Conservation (phyloP, 1,140 invertebrate genomes). For the Aphelinus atriplicis region DNA sequence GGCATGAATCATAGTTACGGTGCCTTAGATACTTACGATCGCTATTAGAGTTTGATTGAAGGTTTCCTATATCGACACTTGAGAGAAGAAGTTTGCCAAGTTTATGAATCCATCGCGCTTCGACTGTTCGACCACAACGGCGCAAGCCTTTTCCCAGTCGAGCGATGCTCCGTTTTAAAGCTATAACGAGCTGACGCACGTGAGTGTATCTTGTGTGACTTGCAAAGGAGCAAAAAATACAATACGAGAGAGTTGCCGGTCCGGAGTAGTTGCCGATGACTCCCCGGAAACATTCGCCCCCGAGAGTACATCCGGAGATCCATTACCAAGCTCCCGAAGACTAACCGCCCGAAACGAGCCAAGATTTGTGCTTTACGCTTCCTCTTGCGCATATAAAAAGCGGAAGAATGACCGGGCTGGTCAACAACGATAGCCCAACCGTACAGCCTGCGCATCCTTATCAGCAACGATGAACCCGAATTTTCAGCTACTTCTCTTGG, state of each 20-base stretch:
- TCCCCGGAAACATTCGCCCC: conserved; percentile 59
- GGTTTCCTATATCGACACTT: too few species aligned
- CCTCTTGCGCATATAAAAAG: conserved; percentile 16
- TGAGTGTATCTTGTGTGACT: conserved; percentile 55
- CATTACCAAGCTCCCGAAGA: conserved; percentile 60
- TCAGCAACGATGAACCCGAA: too few species aligned
- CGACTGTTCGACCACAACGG: too few species aligned
- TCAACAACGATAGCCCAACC: too few species aligned
- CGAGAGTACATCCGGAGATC: conserved; percentile 62
- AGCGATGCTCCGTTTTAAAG: conserved; percentile 40
- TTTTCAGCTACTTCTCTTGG: too few species aligned
- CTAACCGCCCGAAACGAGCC: conserved; percentile 58
- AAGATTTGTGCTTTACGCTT: conserved; percentile 56
- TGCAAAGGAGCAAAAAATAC: conserved; percentile 7
- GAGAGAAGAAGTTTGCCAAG: too few species aligned
- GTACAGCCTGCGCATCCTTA: too few species aligned
- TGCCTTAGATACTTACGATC: too few species aligned
- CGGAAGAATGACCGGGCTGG: neutral
- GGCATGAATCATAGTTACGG: too few species aligned
- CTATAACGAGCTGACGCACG: conserved; percentile 46
- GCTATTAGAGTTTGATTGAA: too few species aligned
- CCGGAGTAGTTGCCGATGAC: conserved; percentile 44
- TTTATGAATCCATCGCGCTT: too few species aligned
- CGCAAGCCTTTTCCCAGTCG: conserved; percentile 5
- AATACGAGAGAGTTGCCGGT: conserved; percentile 51